These are phyloP conservation scores for Drosophila subquinaria DNA, from an alignment of 2,888 invertebrate species.

Conservation along the genomic window DNA sequence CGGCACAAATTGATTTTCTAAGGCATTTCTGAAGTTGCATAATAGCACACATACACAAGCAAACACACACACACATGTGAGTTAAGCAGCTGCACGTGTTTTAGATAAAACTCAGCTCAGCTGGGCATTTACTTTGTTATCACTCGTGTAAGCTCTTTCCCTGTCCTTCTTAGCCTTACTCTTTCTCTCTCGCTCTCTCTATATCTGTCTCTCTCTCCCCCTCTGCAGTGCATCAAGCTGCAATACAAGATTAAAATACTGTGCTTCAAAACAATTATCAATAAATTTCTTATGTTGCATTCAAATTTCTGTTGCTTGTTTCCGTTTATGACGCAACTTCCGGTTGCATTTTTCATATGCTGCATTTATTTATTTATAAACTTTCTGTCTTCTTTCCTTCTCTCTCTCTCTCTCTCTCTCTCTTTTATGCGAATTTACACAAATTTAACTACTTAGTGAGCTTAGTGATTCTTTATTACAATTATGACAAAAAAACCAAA, in stretches of 20 bases:
- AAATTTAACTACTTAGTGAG: too few relatives aligned
- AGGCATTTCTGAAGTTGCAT: conserved; percentile 27
- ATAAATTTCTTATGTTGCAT: conserved; percentile 32
- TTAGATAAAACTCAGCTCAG: conserved; percentile 30
- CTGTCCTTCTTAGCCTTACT: too few relatives aligned
- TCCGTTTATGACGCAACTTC: conserved; percentile 16
- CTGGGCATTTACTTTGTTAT: conserved; percentile 8
- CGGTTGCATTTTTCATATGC: neutral
- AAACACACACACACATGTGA: neutral
- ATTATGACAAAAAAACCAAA: too few relatives aligned
- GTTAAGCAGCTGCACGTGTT: conserved; percentile 25
- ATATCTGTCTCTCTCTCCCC: neutral
- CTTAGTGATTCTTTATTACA: too few relatives aligned
- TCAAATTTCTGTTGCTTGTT: conserved; percentile 9
- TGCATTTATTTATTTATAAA: conserved; percentile 1
- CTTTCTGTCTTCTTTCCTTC: too few relatives aligned
- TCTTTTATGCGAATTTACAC: too few relatives aligned
- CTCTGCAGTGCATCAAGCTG: neutral
- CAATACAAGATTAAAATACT: conserved; percentile 25
- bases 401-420: too few relatives aligned
- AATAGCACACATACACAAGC: conserved; percentile 1
- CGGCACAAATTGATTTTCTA: conserved; percentile 46
- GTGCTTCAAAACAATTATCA: conserved; percentile 8
- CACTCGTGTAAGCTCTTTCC: conserved; percentile 7
- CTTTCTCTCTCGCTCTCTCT: neutral